Evolutionary conservation across 2,113 vertebrate species (phyloP), one percentile per base, ranked within the genome.

Genomic region (Paralichthys olivaceus): DNA sequence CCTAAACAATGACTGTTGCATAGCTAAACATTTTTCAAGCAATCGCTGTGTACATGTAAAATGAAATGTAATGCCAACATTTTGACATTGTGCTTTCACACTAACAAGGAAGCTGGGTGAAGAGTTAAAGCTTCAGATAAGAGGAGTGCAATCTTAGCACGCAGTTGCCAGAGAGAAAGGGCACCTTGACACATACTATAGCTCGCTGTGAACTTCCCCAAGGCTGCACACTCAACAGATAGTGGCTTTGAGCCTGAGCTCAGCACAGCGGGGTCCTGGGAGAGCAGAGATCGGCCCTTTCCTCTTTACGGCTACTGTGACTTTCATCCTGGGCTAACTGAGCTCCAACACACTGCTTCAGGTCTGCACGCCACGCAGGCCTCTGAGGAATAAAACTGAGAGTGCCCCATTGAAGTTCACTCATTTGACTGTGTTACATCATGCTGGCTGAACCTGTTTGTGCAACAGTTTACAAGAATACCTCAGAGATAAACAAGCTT

Each of bases 181-280:
- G 88, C 90, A 91, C 89, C 88, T 88, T 92, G 90, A 92, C 90
- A 91, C 86, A 90, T 87, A 80, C 80, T 86, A 72, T 56, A 74
- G 82, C 74, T 81, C 61, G 17, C 77, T 79, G 90, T 81, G 89
- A 89, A 88, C 86, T 71, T 74, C 51, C 69, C 78, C 69, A 80
- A 82, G 87, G 89, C 65, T 70, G 71, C 49, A 74, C 68, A 61
- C 72, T 80, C n/a, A 60, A 85, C 72, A 84, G 87, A 92, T 75
- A 81, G 69, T 23, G 67, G 40, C 75, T 72, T 61, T 51, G 77
- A 84, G 76, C 56, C 56, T 67, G 69, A 79, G 75, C 56, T 77
- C 37, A 57, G 79, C 87, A 76, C 80, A 79, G 72, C 70, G 37
- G 79, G 58, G 64, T 67, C 79, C 84, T 84, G 76, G 72, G 65